Conservation (phyloP, 2,888 invertebrate genomes). For the Melolontha melolontha region DNA sequence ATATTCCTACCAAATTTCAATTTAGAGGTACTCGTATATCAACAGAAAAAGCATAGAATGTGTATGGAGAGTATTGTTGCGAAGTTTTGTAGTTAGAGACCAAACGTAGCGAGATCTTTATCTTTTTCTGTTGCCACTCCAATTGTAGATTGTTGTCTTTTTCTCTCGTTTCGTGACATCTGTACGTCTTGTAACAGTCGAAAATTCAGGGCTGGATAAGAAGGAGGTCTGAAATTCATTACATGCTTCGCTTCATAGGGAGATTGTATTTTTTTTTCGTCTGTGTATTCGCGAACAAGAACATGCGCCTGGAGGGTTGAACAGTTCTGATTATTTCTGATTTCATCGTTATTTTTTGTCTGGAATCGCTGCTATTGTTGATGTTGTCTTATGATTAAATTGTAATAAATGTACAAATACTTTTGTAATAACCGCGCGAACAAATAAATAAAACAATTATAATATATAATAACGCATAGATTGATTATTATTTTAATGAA, state of each 20-base stretch:
- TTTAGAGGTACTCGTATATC: conserved; percentile 59
- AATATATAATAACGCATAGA: too few relatives aligned
- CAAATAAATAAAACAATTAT: too few relatives aligned
- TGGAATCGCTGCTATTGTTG: too few relatives aligned
- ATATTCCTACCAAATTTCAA: conserved; percentile 53
- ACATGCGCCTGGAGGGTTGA: conserved; percentile 55
- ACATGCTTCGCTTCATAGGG: conserved; percentile 65
- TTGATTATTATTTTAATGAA: too few relatives aligned
- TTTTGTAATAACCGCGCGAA: too few relatives aligned
- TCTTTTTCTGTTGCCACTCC: conserved; percentile 13
- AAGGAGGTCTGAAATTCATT: conserved; percentile 63
- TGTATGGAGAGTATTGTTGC: too few relatives aligned
- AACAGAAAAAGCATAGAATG: conserved; percentile 43
- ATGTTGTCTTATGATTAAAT: too few relatives aligned
- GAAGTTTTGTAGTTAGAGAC: too few relatives aligned
- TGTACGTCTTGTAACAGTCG: conserved; percentile 33
- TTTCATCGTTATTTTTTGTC: conserved; percentile 17
- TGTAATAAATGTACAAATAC: too few relatives aligned
- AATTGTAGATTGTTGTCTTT: conserved; percentile 18
- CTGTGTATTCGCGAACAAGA: conserved; percentile 25
- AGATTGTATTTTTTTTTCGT: conserved; percentile 62
- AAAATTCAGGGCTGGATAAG: conserved; percentile 51
- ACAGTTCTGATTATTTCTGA: conserved; percentile 45
- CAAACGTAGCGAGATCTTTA: conserved; percentile 23
- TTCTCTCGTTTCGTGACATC: conserved; percentile 34